These are phyloP conservation scores for Trileptium ribeirensis DNA, from an alignment of 2,888 invertebrate genomes.

Conservation along the genomic window DNA sequence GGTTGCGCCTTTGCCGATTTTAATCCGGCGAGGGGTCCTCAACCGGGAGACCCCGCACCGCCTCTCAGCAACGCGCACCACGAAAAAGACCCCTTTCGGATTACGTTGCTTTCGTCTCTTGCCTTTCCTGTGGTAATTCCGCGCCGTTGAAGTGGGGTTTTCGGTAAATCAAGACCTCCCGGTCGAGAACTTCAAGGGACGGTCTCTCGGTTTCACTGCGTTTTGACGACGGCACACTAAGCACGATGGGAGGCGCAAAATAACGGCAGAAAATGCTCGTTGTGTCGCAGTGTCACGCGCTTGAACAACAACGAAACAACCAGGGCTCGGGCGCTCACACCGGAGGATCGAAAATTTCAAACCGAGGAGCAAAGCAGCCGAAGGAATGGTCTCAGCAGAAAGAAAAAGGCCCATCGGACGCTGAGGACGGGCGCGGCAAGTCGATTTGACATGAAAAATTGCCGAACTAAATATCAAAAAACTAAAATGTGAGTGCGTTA, in stretches of 20 bases:
- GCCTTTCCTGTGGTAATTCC: conserved; percentile 41
- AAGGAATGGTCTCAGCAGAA: too few relatives aligned
- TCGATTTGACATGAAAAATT: too few relatives aligned
- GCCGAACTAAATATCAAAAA: too few relatives aligned
- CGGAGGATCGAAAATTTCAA: too few relatives aligned
- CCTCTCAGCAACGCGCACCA: not conserved
- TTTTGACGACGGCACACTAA: not conserved
- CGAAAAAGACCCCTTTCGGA: not conserved
- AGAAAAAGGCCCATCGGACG: too few relatives aligned
- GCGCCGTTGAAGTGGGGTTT: conserved; percentile 39
- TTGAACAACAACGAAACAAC: not conserved
- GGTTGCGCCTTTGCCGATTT: not conserved
- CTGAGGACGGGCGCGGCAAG: too few relatives aligned
- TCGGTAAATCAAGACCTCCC: conserved; percentile 38
- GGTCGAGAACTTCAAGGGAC: conserved; percentile 33
- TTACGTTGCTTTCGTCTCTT: conserved; percentile 18
- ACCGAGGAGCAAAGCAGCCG: too few relatives aligned
- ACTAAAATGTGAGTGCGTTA: too few relatives aligned
- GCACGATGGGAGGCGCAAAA: not conserved
- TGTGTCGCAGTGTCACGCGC: not conserved
- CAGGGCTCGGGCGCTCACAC: too few relatives aligned
- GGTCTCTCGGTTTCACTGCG: conserved; percentile 33
- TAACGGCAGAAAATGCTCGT: not conserved
- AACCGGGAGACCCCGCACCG: not conserved
- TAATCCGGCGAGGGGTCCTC: not conserved